These are phyloP conservation scores for Parapristionchus giblindavisi DNA, from an alignment of 2,888 invertebrate species.

Conservation along the genomic window DNA sequence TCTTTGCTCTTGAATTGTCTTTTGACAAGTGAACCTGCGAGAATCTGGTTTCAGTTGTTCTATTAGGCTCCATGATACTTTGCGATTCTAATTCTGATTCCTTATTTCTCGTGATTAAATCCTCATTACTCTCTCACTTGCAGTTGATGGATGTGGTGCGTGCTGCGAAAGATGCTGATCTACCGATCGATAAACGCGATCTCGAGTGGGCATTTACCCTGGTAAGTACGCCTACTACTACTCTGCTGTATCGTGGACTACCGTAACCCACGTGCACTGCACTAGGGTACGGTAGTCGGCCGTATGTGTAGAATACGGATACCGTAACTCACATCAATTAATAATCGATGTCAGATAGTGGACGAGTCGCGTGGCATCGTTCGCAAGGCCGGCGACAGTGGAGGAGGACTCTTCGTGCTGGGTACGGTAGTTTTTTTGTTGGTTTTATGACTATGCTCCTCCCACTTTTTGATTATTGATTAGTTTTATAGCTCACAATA, in stretches of 20 bases:
- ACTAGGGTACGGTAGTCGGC: neutral
- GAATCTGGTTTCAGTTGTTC: no score
- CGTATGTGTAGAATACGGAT: neutral
- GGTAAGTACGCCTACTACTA: constrained; percentile 71
- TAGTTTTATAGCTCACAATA: neutral
- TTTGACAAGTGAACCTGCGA: no score
- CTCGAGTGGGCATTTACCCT: constrained; percentile 71
- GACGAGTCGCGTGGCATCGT: constrained; percentile 84
- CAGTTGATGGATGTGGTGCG: constrained; percentile 56
- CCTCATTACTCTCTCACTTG: no score
- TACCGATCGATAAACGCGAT: constrained; percentile 55
- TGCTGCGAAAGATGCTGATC: constrained; percentile 49
- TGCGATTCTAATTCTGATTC: no score
- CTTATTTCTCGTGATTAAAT: no score
- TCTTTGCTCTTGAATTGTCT: no score
- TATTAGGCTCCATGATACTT: no score
- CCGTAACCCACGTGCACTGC: neutral
- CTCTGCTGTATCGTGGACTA: neutral
- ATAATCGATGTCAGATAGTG: neutral
- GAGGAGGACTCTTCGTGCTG: constrained; percentile 84
- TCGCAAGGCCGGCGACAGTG: constrained; percentile 81
- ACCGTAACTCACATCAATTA: neutral
- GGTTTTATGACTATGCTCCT: neutral
- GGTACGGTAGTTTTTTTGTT: constrained; percentile 72
- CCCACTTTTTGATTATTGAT: neutral